phyloP scores from a whole-genome alignment of 2,113 vertebrate species.

The Caretta caretta region DNA sequence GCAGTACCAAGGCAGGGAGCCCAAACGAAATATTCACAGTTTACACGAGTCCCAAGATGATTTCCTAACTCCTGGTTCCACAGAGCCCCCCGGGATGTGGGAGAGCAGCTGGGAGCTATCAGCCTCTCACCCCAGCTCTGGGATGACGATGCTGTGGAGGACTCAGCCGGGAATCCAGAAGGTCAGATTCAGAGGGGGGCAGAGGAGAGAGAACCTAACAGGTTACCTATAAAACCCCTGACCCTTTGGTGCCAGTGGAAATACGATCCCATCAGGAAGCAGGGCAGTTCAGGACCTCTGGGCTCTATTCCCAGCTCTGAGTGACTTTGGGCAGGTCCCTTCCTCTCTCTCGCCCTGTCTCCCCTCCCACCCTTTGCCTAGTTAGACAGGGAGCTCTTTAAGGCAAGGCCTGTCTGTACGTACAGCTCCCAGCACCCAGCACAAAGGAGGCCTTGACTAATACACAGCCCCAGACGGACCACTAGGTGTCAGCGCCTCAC shows the following conservation, averaged over 20 bases:
- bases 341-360: neutral
- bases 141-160: neutral
- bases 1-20: neutral
- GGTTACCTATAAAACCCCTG: neutral
- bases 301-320: too few species aligned
- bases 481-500: too few species aligned
- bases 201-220: neutral
- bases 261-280: too few species aligned
- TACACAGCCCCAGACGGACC: too few species aligned
- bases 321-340: neutral
- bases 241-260: too few species aligned
- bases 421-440: neutral
- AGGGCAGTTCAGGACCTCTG: neutral
- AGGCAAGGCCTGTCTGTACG: neutral
- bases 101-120: neutral
- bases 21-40: neutral
- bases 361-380: neutral
- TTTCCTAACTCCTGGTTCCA: neutral
- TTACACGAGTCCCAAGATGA: too few species aligned
- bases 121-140: neutral
- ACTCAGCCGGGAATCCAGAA: neutral
- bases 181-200: neutral
- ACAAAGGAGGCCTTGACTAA: neutral
- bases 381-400: too few species aligned
- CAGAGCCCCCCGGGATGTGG: neutral